Percentiles rank a stretch among this genome's conserved stretches.
Evolutionary conservation across 2,113 vertebrate genomes (phyloP).

Genomic region (Elephantulus edwardii): DNA sequence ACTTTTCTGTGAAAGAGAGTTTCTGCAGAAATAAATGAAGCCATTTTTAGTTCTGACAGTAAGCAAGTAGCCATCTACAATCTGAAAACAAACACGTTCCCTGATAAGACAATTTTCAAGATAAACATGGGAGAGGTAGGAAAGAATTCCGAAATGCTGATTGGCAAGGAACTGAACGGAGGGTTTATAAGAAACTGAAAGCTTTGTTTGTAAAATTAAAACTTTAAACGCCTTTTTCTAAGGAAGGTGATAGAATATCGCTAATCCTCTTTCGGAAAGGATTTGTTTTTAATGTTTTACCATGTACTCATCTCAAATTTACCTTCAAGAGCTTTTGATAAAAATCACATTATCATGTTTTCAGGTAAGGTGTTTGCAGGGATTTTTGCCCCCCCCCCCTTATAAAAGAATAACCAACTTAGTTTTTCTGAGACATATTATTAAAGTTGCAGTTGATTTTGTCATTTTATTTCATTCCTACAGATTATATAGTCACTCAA

Average conservation of each 20-base stretch:
- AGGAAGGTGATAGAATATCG: slow-evolving; percentile 28
- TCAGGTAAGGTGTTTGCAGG: neutral
- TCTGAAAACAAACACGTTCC: slow-evolving; percentile 23
- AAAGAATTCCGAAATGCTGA: slow-evolving; percentile 49
- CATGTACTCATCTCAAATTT: neutral
- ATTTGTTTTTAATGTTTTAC: slow-evolving; percentile 49
- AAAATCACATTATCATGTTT: slow-evolving; percentile 39
- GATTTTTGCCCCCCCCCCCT: neutral
- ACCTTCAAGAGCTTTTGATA: slow-evolving; percentile 37
- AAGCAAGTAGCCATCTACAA: neutral
- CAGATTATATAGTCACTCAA: slow-evolving; percentile 14
- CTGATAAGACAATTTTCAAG: slow-evolving; percentile 22
- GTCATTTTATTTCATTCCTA: slow-evolving; percentile 32
- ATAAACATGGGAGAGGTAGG: neutral
- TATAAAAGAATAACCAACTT: slow-evolving; percentile 41
- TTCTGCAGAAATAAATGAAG: slow-evolving; percentile 9
- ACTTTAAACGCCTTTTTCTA: neutral
- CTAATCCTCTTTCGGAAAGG: slow-evolving; percentile 47
- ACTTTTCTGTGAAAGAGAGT: slow-evolving; percentile 38
- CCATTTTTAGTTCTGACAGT: neutral
- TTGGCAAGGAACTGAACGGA: neutral
- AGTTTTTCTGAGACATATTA: slow-evolving; percentile 31
- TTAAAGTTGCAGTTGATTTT: slow-evolving; percentile 30
- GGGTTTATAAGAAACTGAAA: neutral
- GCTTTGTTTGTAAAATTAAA: slow-evolving; percentile 22